Percentiles rank a stretch among this genome's conserved stretches.
Evolutionary conservation across 2,888 invertebrate species (phyloP).

Genomic region (Cynaeus angustus): DNA sequence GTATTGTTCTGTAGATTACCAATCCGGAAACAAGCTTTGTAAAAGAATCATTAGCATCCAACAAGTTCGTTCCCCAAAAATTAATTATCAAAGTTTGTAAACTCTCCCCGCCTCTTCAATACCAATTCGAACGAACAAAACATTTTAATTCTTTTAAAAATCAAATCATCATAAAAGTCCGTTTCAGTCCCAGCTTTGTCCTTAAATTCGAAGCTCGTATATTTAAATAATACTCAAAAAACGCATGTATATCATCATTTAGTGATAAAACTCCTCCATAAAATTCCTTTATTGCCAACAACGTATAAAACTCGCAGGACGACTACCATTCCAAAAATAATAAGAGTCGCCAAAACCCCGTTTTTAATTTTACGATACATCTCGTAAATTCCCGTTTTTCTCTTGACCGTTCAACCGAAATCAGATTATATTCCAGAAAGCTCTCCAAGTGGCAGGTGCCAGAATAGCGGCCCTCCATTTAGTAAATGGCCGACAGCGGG

Average conservation of each 20-base stretch:
- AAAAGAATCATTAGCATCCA: too few relatives aligned
- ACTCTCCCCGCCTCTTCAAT: background rate
- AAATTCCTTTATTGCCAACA: slow-evolving; percentile 20
- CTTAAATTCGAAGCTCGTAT: slow-evolving; percentile 1
- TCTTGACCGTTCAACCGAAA: slow-evolving; percentile 5
- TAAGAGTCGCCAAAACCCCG: background rate
- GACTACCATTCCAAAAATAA: slow-evolving; percentile 19
- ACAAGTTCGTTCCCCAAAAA: too few relatives aligned
- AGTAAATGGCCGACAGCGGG: slow-evolving; percentile 21
- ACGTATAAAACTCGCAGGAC: slow-evolving; percentile 9
- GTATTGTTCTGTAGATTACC: too few relatives aligned
- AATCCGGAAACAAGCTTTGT: too few relatives aligned
- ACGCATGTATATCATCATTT: slow-evolving; percentile 20
- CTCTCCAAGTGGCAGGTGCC: slow-evolving; percentile 16
- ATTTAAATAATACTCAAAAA: slow-evolving; percentile 24
- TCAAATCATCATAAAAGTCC: slow-evolving; percentile 9
- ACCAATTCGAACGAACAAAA: background rate
- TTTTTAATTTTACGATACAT: slow-evolving; percentile 1
- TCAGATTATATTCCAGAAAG: background rate
- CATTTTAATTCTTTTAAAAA: background rate
- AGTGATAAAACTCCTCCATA: slow-evolving; percentile 12
- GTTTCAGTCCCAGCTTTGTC: background rate
- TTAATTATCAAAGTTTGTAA: background rate
- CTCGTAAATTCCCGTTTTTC: background rate
- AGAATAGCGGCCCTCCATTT: slow-evolving; percentile 23